A percentile compares a stretch with the other conserved stretches of the same genome.
These are phyloP conservation scores for Hucho hucho DNA, from an alignment of 2,113 vertebrate species.

Conservation along the genomic window DNA sequence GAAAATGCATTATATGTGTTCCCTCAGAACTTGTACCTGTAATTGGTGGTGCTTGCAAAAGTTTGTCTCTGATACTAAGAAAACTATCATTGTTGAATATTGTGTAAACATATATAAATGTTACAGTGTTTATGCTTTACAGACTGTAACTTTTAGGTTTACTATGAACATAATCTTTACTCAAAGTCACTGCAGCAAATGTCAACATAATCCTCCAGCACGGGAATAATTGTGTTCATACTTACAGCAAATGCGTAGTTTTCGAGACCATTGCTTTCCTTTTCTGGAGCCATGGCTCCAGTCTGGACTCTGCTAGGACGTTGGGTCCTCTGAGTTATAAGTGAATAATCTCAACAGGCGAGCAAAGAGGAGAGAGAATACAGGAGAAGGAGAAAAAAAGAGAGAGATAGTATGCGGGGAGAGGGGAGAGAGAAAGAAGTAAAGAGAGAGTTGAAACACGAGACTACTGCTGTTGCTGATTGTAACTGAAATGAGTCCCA, in stretches of 20 bases:
- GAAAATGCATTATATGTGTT: background rate
- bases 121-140: slow-evolving; percentile 37
- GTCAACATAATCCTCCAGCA: background rate
- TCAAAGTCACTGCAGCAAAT: background rate
- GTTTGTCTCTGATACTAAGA: slow-evolving; percentile 37
- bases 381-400: too few species aligned
- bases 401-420: too few species aligned
- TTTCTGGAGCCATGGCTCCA: slow-evolving; percentile 66
- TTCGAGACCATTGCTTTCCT: slow-evolving; percentile 62
- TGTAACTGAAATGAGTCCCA: slow-evolving; percentile 41
- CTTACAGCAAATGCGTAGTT: slow-evolving; percentile 73
- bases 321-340: background rate
- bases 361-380: background rate
- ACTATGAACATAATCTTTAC: background rate
- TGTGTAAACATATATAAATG: background rate
- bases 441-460: slow-evolving; percentile 28
- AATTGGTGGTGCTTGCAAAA: background rate
- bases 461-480: slow-evolving; percentile 31
- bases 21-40: background rate
- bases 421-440: slow-evolving; percentile 21
- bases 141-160: background rate
- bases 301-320: slow-evolving; percentile 15
- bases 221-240: slow-evolving; percentile 35
- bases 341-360: background rate
- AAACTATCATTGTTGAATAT: slow-evolving; percentile 47